Evolutionary conservation across 2,888 invertebrate species (phyloP).

Genomic region (Epirrhoe tristata): DNA sequence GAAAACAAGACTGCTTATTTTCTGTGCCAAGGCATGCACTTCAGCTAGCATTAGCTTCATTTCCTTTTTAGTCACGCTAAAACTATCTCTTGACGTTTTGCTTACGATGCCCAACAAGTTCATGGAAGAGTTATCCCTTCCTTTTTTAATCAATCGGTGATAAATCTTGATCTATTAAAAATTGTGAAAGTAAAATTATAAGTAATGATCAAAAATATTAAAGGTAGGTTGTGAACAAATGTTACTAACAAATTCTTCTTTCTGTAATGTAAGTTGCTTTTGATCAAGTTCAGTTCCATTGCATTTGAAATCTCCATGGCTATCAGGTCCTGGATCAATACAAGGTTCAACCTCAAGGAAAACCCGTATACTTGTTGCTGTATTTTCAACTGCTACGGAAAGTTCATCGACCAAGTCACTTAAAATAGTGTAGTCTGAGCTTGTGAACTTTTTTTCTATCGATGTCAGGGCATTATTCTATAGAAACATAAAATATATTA

Average conservation of each 20-base stretch:
- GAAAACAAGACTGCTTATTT: constrained; percentile 55
- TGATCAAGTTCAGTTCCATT: constrained; percentile 64
- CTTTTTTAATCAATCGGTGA: constrained; percentile 50
- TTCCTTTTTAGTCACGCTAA: constrained; percentile 50
- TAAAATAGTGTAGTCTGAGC: constrained; percentile 47
- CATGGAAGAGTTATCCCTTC: constrained; percentile 42
- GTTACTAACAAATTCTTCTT: constrained; percentile 50
- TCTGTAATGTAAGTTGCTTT: constrained; percentile 64
- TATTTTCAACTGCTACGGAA: constrained; percentile 54
- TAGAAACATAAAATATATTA: background rate
- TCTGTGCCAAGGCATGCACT: constrained; percentile 50
- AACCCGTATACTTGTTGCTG: constrained; percentile 56
- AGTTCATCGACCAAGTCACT: constrained; percentile 56
- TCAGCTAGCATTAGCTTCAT: constrained; percentile 60
- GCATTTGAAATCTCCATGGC: constrained; percentile 43
- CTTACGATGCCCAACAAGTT: constrained; percentile 40
- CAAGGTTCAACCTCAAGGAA: constrained; percentile 59
- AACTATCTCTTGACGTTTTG: constrained; percentile 33
- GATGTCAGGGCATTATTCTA: constrained; percentile 54
- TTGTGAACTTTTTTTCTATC: constrained; percentile 56
- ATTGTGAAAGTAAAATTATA: too few relatives aligned
- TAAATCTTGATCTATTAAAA: constrained; percentile 62
- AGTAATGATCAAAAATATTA: too few relatives aligned
- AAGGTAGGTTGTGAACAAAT: background rate
- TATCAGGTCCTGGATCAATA: constrained; percentile 32